Evolutionary conservation across 2,113 vertebrate species (phyloP), one percentile per base, ranked within the genome.

Genomic region (Rhinichthys klamathensis): DNA sequence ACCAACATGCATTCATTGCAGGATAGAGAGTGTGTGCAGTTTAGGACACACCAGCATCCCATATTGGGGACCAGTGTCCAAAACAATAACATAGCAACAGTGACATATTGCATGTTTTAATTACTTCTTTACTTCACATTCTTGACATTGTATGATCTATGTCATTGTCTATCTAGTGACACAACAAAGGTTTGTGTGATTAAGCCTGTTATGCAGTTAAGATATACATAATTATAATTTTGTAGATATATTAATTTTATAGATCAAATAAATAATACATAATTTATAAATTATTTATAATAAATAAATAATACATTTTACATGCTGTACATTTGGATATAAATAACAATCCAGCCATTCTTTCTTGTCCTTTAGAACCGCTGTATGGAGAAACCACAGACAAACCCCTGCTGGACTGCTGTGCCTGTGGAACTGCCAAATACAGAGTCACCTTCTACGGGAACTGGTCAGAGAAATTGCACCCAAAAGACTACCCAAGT

Each of bases 401-500:
- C 21, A 96, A 93, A 85, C 94, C 96, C 0, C 95, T 96, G 88
- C 75, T 96, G 83, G 96, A 97, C 63, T 97, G 96, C 54, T 97
- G 96, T 13, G 96, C 96, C 83, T 97, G 96, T 84, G 96, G 96
- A 58, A 97, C 96, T 35, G 96, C 96, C 89, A 97, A 97, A 87
- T 97, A 97, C 92, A 94, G 96, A 86, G 92, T 97, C 81, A 97
- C 96, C 0, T 97, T 97, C 89, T 97, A 96, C 75, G 96, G 96
- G 30, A 97, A 97, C 65, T 97, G 96, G 96, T 97, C 96, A 1
- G 96, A 97, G 90, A 96, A 97, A 90, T 93, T 94, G 0, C 96
- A 97, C 75, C 95, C 96, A 15, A 97, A 97, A 88, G 96, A 97
- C 85, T 97, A 97, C 60, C 96, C 96, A 91, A 93, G 96, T 97